Evolutionary conservation across 2,113 vertebrate species (phyloP), one percentile per base, ranked within the genome.

Genomic region (Aspidoscelis tigris): DNA sequence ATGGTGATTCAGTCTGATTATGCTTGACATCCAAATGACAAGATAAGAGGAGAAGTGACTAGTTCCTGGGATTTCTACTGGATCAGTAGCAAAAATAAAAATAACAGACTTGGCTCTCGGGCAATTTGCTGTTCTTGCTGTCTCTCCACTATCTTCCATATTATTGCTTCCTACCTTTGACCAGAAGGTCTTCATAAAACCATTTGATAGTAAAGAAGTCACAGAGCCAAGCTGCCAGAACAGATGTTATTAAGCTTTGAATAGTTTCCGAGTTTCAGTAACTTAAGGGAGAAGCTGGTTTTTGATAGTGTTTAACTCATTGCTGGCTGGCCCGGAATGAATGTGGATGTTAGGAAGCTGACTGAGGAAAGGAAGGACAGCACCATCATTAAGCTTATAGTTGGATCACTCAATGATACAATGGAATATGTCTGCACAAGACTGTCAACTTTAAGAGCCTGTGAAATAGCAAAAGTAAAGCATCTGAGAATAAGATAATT

Each of bases 151-250:
- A 11, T 12, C 26, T 41, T 61, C 53, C 39, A 18, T 75, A 24
- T 39, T 39, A 41, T 26, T 6, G 5, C 75, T 43, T 3, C 22
- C 53, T 41, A 33, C 11, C 26, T 61, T 43, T 33, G 21, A 65
- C 76, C 18, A 79, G 69, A 64, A 65, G 41, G 50, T 79, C n/a
- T 50, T 83, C 44, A 14, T 55, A 78, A 78, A 78, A 72, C 41
- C 61, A 4, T 22, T 64, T 61, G 69, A 84, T 53, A 72, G 41
- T 12, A 78, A 78, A 68, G 75, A 78, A 64, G 41, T 78, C 69
- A 39, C 43, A 47, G 8, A 78, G 68, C 39, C 4, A 5, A 20
- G 26, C 43, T 61, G 39, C 68, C 26, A 18, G 76, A 61, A 61
- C n/a, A 58, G 26, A 84, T 44, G 26, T 61, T 61, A 43, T 58